Base-by-base conservation (phyloP, 2,888 invertebrate genomes). In the Tenthredo amoena region DNA sequence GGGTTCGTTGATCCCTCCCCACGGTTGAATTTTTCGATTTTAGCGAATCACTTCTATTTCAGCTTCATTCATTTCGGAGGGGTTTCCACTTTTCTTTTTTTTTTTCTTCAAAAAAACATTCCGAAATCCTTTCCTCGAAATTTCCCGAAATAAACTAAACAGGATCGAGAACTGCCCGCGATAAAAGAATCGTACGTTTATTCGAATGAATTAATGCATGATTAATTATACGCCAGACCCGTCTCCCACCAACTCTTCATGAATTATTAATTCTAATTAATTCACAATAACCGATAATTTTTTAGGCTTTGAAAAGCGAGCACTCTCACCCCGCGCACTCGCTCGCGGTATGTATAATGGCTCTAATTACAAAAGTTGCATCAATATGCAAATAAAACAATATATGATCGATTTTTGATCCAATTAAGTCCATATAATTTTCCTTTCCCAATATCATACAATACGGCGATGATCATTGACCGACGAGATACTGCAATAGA, bases 341-440 rank as follows among this genome's bases (percentile, higher is more conserved):
- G n/a, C 34, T 34, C 72, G 10, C 72, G 4, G 43, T 74, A 26
- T 43, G 72, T 74, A 43, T 74, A 43, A 74, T 43, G 21, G 21
- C 40, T 74, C 2, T 74, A 43, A 74, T 74, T 43, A 74, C 72
- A 10, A 74, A 43, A 74, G 26, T 74, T 43, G n/a, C 72, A 74
- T 74, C 40, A 21, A 74, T 74, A 74, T 74, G 72, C 72, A 74
- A 74, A 74, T 74, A 74, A 74, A 74, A 74, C 43, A 74, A 74
- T 68, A 34, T 5, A 34, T 34, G 5, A 62, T 68, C 31, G 18
- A 68, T 34, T 68, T 68, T 68, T 18, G 34, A 26, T 31, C 68
- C 12, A 21, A 34, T 34, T 31, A 15, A 21, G 18, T 34, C 15
- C 34, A 34, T 12, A 18, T 31, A 4, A 34, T 34, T 18, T 21